phyloP scores from a whole-genome alignment of 2,888 invertebrate species.

The Catonia carolina region DNA sequence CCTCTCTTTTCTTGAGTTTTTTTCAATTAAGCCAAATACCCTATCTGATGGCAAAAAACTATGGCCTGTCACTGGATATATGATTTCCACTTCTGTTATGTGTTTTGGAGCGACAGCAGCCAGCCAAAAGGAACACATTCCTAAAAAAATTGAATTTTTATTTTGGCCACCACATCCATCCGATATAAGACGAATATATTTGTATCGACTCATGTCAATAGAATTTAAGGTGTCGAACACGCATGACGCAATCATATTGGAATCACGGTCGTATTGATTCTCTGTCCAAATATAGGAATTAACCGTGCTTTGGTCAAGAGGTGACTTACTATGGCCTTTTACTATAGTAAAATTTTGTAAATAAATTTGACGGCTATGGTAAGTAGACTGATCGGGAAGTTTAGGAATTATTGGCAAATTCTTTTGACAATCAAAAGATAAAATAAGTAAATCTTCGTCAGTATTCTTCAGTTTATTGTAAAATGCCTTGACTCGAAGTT shows the following conservation, averaged over 20 bases:
- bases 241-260: not conserved
- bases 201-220: not conserved
- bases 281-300: not conserved
- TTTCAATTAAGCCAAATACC: not conserved
- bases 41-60: not conserved
- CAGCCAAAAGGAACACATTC: not conserved
- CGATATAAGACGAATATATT: too few relatives aligned
- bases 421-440: not conserved
- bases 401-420: not conserved
- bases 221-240: not conserved
- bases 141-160: too few relatives aligned
- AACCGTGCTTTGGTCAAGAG: not conserved
- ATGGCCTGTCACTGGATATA: not conserved
- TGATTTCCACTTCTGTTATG: too few relatives aligned
- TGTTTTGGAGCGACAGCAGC: not conserved
- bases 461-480: not conserved
- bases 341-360: conserved; percentile 1
- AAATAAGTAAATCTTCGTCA: not conserved
- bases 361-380: not conserved
- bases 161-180: too few relatives aligned
- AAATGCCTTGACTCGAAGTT: not conserved
- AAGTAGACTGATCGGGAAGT: not conserved
- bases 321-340: not conserved
- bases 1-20: not conserved
- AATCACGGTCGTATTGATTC: not conserved